These are phyloP conservation scores for Zeus faber DNA, from an alignment of 2,113 vertebrate genomes.

Conservation along the genomic window DNA sequence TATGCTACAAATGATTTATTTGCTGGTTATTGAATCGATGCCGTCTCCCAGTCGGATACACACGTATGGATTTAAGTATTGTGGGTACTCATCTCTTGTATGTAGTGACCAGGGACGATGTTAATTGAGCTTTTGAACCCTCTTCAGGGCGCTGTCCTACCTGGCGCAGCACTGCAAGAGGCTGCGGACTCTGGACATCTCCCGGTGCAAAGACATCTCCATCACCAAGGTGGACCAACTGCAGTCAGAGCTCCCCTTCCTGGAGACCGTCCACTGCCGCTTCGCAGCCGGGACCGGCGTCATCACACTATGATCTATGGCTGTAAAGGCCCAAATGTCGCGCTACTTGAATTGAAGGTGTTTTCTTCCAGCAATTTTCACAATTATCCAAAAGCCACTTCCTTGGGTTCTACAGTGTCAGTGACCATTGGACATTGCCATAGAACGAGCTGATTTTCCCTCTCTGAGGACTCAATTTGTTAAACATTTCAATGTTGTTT, in stretches of 20 bases:
- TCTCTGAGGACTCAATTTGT: too few relatives aligned
- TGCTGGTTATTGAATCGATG: background rate
- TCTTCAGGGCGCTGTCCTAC: conserved; percentile 72
- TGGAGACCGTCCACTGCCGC: conserved; percentile 73
- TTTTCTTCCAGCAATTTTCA: too few relatives aligned
- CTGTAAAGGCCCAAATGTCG: too few relatives aligned
- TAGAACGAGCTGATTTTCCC: too few relatives aligned
- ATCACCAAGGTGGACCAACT: conserved; percentile 66
- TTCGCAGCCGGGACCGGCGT: conserved; percentile 61
- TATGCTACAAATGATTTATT: background rate
- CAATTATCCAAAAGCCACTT: too few relatives aligned
- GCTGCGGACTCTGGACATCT: conserved; percentile 78
- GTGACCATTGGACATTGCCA: too few relatives aligned
- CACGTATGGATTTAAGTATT: too few relatives aligned
- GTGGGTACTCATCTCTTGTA: background rate
- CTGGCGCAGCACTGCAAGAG: conserved; percentile 71
- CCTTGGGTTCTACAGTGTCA: too few relatives aligned
- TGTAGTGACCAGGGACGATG: too few relatives aligned
- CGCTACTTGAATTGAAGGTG: too few relatives aligned
- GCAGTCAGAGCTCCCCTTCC: conserved; percentile 73
- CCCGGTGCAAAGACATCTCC: conserved; percentile 76
- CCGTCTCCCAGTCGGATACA: background rate
- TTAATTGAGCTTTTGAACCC: background rate
- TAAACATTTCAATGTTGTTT: too few relatives aligned
- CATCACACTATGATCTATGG: background rate